Evolutionary conservation across 2,113 vertebrate species (phyloP), one percentile per base, ranked within the genome.

Genomic region (Junco hyemalis): DNA sequence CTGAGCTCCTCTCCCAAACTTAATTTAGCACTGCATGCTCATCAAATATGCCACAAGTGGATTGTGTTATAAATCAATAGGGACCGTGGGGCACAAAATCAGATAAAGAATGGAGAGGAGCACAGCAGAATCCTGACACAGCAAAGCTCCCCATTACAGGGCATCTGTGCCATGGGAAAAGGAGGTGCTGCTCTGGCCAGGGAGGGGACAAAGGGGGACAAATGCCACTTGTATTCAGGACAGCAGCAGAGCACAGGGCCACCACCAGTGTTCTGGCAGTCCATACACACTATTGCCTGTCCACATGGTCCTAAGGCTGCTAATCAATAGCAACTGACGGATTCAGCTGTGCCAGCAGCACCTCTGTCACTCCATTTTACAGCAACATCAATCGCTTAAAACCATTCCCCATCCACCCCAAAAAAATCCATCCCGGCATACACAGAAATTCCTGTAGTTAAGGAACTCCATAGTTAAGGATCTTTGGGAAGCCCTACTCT

Each of bases 341-440:
- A 88, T 64, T 85, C 63, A 60, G 33, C 54, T 73, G 38, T 35
- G 21, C 63, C 64, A 82, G 38, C 22, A 76, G 22, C 20, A 61
- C 2, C 16, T 47, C 38, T 28, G 5, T n/a, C 2, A 5, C 40
- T 84, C 21, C 16, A 3, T 53, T 72, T 68, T 35, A 63, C 15
- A 80, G 74, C 35, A 47, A 0, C 5, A 74, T 21, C 59, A 78
- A 10, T 4, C 57, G 33, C 12, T 40, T 35, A 48, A 69, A 26
- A 15, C 9, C 14, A 42, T 8, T 5, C 4, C 4, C 16, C 22
- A 3, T 1, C 4, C 5, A 1, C 23, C 14, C 6, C 5, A 8
- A 21, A 70, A 33, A 48, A 28, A 24, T 24, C 45, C 50, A 51
- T 35, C 16, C 7, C 12, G 31, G 11, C 36, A 57, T 5, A 54